Base-by-base conservation (phyloP, 1,140 invertebrate species). In the Alviniconcha marisindica region DNA sequence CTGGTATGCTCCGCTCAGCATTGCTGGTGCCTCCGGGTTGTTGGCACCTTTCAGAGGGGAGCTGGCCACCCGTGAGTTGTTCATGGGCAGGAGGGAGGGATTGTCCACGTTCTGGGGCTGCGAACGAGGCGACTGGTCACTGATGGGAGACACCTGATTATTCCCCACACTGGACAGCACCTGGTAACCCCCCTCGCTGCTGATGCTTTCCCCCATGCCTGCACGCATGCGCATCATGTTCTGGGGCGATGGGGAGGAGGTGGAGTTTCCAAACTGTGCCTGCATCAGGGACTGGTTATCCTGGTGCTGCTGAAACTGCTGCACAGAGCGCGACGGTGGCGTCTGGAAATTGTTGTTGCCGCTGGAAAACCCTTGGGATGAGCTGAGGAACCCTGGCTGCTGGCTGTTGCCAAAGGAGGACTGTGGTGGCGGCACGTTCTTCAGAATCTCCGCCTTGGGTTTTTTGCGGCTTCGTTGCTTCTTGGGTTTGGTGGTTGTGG, bases 401-500 rank as follows among this genome's bases (percentile, higher is more conserved):
- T 33, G 73, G 83, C 66, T 66, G 48, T 21, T 54, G 66, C 38
- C 77, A 44, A 80, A 76, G 36, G 81, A 78, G n/a, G 69, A 83
- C 3, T 51, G 24, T 31, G 56, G 54, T 54, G 69, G 63, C 36
- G 48, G 79, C 56, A 76, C 56, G 31, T 77, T 74, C 56, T 84
- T 76, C 71, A 77, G 80, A 42, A 76, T 86, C 71, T 77, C 81
- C 51, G 63, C 66, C 81, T 85, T 85, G 40, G 60, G 73, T 81
- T 90, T 91, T 84, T 90, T 89, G 24, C 85, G 81, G 60, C 81
- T 84, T 74, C 88, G 84, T 31, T 87, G 40, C 73, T 87, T 89
- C 76, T 92, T 92, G 82, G 89, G 91, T 81, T 91, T 91, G 24
- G 91, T 90, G n/a, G 91, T 90, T 21, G 91, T 91, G n/a, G 91